Percentiles rank a stretch among this genome's conserved stretches.
These are phyloP conservation scores for Geococcyx californianus DNA, from an alignment of 2,113 vertebrate genomes.

Conservation along the genomic window DNA sequence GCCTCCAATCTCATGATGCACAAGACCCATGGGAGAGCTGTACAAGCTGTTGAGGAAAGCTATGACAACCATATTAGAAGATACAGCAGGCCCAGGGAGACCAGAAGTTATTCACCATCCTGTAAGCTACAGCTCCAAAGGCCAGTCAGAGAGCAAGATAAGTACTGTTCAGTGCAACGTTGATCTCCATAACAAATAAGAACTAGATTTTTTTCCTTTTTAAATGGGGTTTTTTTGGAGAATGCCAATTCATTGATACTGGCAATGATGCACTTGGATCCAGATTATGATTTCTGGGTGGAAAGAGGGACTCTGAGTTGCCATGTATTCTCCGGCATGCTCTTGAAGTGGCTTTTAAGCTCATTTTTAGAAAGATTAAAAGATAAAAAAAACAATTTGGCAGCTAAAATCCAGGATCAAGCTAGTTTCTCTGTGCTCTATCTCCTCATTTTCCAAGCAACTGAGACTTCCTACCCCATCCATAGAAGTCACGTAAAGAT, in stretches of 20 bases:
- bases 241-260: neutral
- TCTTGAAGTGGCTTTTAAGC: neutral
- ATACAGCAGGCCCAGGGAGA: neutral
- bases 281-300: neutral
- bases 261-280: neutral
- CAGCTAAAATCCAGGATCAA: neutral
- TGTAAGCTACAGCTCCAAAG: neutral
- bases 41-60: conserved; percentile 30
- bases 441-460: neutral
- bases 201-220: neutral
- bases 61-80: neutral
- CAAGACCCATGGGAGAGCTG: neutral
- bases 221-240: neutral
- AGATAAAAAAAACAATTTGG: neutral
- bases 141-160: neutral
- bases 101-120: neutral
- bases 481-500: neutral
- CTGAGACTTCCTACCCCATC: neutral
- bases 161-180: neutral
- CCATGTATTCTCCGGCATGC: neutral
- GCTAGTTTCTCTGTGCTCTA: neutral
- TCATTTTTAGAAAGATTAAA: neutral
- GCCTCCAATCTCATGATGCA: neutral
- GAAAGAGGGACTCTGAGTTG: neutral
- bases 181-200: neutral